Evolutionary conservation across 1,140 invertebrate genomes (phyloP), one percentile per base, ranked within the genome.

Genomic region (Mya arenaria): DNA sequence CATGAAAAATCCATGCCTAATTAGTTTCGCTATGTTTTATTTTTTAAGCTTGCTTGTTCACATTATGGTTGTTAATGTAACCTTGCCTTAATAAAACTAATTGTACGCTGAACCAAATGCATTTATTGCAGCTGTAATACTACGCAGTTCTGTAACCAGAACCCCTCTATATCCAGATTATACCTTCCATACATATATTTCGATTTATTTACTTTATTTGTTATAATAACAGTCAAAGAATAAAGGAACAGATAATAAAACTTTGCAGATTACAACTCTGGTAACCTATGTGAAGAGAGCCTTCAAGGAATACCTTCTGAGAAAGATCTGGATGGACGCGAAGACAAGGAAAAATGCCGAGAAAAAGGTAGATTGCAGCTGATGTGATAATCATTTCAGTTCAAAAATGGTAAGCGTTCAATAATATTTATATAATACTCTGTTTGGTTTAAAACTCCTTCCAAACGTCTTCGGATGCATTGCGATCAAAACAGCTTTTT

Each of bases 311-410:
- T 97, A 98, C 90, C 94, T 99, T 0, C 95, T 95, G 74, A 95
- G 96, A 19, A 92, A 98, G 19, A 94, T 95, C 37, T 99, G 98
- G 98, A 98, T 99, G 96, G 97, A 98, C 88, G 92, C 94, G 4
- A 95, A 97, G 88, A 99, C 97, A 0, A 94, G 95, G 55, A 93
- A 94, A 68, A 94, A 96, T 23, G 98, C 98, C 0, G 95, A 96
- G 66, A 95, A 95, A 19, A 99, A 99, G 92, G 92, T 92, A 44
- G 2, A 17, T 23, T 17, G 41, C 10, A 52, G 25, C 2, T n/a
- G 2, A 4, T n/a, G 10, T 52, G 2, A 52, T 52, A 19, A 48
- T 48, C 19, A 13, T 48, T 48, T 48, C 41, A 19, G 10, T 48
- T 48, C 10, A 48, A 48, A 19, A 19, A 48, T 13, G 41, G 10